Conservation (phyloP, 2,888 invertebrate genomes). For the Rotaria macrura region DNA sequence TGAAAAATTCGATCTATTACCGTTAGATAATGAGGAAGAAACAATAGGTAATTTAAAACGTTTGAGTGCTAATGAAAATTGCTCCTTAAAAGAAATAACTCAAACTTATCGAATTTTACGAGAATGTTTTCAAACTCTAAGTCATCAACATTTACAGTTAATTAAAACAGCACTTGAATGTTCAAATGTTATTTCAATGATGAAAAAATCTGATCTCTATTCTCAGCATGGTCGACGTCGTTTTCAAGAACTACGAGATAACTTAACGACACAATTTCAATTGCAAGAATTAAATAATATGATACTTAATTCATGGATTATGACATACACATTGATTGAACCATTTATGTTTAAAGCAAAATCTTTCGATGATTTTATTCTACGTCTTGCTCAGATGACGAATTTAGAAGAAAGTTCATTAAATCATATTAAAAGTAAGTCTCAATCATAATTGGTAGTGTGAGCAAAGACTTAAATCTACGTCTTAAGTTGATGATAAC, state of each 20-base stretch:
- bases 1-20: background rate
- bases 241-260: slow-evolving; percentile 3
- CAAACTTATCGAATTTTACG: background rate
- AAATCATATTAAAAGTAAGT: background rate
- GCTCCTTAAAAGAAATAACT: background rate
- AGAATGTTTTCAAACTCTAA: background rate
- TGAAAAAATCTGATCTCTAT: background rate
- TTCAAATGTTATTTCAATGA: background rate
- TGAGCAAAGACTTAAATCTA: no score
- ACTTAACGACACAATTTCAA: slow-evolving; percentile 22
- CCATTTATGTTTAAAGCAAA: background rate
- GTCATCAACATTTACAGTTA: background rate
- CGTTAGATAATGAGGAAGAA: background rate
- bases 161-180: background rate
- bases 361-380: background rate
- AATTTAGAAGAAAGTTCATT: background rate
- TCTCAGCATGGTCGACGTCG: background rate
- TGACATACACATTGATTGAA: background rate
- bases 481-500: no score
- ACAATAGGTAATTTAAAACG: background rate
- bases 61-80: background rate
- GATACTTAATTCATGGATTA: slow-evolving; percentile 1
- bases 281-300: background rate
- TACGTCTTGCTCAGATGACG: background rate
- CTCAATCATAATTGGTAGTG: background rate